These are phyloP conservation scores for Papilio dardanus DNA, from an alignment of 1,140 invertebrate genomes.

Conservation along the genomic window DNA sequence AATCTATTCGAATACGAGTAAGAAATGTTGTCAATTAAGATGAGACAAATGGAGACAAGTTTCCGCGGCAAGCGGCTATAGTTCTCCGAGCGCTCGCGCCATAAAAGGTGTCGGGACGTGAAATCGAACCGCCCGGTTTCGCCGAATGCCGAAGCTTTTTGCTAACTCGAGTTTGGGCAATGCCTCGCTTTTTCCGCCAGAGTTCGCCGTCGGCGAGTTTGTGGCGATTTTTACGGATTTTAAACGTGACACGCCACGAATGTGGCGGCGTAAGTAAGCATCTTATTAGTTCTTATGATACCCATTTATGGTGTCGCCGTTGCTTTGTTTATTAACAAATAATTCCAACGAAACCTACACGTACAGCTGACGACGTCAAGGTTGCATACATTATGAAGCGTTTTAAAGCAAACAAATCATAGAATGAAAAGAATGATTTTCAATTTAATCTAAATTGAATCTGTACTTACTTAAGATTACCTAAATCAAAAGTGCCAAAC, in stretches of 20 bases:
- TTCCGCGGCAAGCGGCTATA: conserved; percentile 18
- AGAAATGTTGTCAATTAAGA: conserved; percentile 7
- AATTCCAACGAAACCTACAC: background rate
- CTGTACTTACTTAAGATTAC: too few species aligned
- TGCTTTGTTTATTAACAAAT: conserved; percentile 5
- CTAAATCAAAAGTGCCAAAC: too few species aligned
- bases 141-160: conserved; percentile 43
- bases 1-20: conserved; percentile 2
- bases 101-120: conserved; percentile 36
- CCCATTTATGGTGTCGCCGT: background rate
- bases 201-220: conserved; percentile 33
- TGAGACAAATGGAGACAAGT: conserved; percentile 27
- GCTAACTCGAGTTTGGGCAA: conserved; percentile 33
- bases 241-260: conserved; percentile 25
- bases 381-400: background rate
- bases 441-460: too few species aligned
- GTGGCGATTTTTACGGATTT: conserved; percentile 32
- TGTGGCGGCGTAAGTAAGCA: conserved; percentile 11
- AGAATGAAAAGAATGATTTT: too few species aligned
- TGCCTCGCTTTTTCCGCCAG: conserved; percentile 41
- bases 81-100: conserved; percentile 1
- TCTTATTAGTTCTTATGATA: conserved; percentile 24
- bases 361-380: background rate
- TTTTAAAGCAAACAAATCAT: too few species aligned
- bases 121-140: conserved; percentile 43